A percentile compares a stretch with the other conserved stretches of the same genome.
Conservation (phyloP, 2,888 invertebrate species). For the Alentia gelatinosa region DNA sequence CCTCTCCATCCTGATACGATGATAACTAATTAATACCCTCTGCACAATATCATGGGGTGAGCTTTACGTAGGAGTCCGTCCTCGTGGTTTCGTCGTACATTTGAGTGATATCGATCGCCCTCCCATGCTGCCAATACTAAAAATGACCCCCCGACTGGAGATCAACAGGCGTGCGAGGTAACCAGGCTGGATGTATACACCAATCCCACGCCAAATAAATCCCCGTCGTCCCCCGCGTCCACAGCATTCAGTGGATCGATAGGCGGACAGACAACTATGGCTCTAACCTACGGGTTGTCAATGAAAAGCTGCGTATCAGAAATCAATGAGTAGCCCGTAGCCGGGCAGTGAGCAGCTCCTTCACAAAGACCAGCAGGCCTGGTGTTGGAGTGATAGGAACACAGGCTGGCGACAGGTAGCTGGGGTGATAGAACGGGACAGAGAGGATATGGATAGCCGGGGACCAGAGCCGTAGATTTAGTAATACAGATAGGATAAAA, state of each 20-base stretch:
- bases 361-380: too few species aligned
- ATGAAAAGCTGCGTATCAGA: not conserved
- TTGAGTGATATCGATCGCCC: not conserved
- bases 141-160: not conserved
- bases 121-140: not conserved
- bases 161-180: not conserved
- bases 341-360: too few species aligned
- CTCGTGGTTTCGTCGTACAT: too few species aligned
- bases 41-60: too few species aligned
- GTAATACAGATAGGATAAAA: too few species aligned
- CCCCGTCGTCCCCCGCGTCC: not conserved
- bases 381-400: not conserved
- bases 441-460: too few species aligned
- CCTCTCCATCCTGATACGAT: too few species aligned
- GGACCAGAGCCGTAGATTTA: too few species aligned
- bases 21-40: too few species aligned
- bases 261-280: not conserved
- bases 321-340: not conserved
- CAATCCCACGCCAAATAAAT: not conserved
- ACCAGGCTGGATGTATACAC: not conserved
- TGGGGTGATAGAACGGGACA: too few species aligned
- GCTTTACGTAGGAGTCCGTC: too few species aligned
- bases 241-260: not conserved
- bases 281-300: not conserved
- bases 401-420: not conserved